Conservation (phyloP, 2,797 vertebrate genomes). For the Acanthiza pusilla region DNA sequence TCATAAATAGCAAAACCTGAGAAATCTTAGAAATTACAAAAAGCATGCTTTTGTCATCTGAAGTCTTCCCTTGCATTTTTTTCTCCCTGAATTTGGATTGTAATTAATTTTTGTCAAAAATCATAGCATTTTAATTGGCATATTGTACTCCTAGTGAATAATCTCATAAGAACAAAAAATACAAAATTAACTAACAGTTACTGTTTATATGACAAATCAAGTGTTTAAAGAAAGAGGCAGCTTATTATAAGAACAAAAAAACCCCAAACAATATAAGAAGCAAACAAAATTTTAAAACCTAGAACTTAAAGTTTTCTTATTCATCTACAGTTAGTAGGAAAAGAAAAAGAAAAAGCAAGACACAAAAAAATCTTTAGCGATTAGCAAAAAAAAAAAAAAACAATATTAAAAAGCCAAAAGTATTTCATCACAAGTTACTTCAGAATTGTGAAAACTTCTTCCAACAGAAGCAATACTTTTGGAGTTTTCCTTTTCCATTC, state of each 20-base stretch:
- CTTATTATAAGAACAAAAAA: neutral
- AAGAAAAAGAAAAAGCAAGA: neutral
- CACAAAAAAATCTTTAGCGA: neutral
- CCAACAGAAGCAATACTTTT: neutral
- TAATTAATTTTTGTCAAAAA: neutral
- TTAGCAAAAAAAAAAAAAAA: neutral
- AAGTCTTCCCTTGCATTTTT: neutral
- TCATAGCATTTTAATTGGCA: neutral
- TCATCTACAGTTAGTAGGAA: neutral
- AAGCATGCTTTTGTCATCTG: neutral
- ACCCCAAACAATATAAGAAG: neutral
- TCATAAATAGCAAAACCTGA: neutral
- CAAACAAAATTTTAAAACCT: neutral
- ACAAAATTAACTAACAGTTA: neutral
- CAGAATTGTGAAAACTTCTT: neutral
- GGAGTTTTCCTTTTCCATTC: neutral
- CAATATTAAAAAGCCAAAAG: neutral
- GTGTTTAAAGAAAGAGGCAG: neutral
- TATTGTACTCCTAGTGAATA: neutral
- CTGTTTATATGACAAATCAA: neutral
- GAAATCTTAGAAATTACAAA: neutral
- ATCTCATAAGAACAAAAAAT: neutral
- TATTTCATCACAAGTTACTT: neutral
- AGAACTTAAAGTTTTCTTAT: neutral
- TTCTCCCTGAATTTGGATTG: neutral